Evolutionary conservation across 2,797 vertebrate species (phyloP).

Genomic region (Sebastes aleutianus): DNA sequence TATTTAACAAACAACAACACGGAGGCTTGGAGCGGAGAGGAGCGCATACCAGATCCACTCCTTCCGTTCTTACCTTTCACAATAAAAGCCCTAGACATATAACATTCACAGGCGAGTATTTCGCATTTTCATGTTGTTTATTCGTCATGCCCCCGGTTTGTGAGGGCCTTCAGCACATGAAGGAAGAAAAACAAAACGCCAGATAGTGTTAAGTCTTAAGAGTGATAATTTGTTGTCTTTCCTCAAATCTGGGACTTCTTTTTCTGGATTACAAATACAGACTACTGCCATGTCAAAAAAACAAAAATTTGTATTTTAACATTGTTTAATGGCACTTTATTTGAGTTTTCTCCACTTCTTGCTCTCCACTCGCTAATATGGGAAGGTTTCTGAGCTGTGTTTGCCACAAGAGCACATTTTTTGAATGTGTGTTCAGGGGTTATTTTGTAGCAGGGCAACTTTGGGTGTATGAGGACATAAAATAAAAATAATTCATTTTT

Average conservation of each 20-base stretch:
- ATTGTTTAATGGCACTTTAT: neutral
- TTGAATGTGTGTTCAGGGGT: neutral
- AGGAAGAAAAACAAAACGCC: neutral
- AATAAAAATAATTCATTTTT: neutral
- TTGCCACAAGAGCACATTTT: neutral
- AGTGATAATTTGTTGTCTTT: neutral
- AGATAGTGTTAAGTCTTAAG: neutral
- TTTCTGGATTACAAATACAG: neutral
- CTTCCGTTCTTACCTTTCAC: too few relatives aligned
- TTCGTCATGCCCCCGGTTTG: too few relatives aligned
- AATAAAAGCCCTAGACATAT: too few relatives aligned
- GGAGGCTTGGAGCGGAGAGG: too few relatives aligned
- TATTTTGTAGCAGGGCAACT: neutral
- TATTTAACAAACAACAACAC: too few relatives aligned
- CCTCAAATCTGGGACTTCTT: neutral
- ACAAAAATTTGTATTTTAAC: neutral
- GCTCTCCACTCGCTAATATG: neutral
- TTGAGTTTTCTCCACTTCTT: neutral
- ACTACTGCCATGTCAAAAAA: neutral
- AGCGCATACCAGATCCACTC: too few relatives aligned
- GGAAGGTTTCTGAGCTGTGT: neutral
- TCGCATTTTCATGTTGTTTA: too few relatives aligned
- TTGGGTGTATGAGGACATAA: neutral
- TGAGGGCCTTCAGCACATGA: neutral
- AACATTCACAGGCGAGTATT: too few relatives aligned